Conservation (phyloP, 2,113 vertebrate species). For the Herpetotheres cachinnans region DNA sequence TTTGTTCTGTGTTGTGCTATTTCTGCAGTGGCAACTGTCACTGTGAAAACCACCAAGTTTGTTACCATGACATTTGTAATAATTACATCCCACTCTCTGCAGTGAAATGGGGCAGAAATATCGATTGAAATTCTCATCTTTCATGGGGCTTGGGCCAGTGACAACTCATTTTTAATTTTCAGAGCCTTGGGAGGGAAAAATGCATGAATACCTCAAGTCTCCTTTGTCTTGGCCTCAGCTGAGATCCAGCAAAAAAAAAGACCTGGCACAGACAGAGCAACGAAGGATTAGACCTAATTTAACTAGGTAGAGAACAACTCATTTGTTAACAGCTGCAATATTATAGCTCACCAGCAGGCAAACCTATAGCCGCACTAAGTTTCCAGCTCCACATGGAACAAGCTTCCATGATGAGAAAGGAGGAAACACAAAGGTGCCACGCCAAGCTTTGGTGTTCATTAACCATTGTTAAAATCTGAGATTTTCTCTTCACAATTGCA, state of each 20-base stretch:
- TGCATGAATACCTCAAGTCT: neutral
- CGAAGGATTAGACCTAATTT: slow-evolving; percentile 29
- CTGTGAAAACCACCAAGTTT: slow-evolving; percentile 60
- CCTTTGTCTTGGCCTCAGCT: slow-evolving; percentile 29
- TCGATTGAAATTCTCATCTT: slow-evolving; percentile 53
- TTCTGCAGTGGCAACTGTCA: slow-evolving; percentile 68
- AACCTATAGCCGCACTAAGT: neutral
- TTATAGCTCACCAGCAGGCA: slow-evolving; percentile 26
- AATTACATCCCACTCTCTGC: slow-evolving; percentile 66
- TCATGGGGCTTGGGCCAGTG: slow-evolving; percentile 53
- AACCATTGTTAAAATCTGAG: neutral
- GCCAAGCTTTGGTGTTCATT: neutral
- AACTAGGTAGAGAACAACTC: neutral
- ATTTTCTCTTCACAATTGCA: slow-evolving; percentile 21
- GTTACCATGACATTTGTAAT: slow-evolving; percentile 72
- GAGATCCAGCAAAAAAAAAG: neutral
- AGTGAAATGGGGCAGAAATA: slow-evolving; percentile 67
- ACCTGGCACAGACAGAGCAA: neutral
- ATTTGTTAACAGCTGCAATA: slow-evolving; percentile 18
- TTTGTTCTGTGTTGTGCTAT: slow-evolving; percentile 68
- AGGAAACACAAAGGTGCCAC: neutral
- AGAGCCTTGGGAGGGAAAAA: slow-evolving; percentile 31
- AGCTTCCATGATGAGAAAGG: neutral
- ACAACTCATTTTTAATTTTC: slow-evolving; percentile 65
- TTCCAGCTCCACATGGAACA: neutral